Conservation (phyloP, 2,797 vertebrate species). For the Bradypus variegatus region DNA sequence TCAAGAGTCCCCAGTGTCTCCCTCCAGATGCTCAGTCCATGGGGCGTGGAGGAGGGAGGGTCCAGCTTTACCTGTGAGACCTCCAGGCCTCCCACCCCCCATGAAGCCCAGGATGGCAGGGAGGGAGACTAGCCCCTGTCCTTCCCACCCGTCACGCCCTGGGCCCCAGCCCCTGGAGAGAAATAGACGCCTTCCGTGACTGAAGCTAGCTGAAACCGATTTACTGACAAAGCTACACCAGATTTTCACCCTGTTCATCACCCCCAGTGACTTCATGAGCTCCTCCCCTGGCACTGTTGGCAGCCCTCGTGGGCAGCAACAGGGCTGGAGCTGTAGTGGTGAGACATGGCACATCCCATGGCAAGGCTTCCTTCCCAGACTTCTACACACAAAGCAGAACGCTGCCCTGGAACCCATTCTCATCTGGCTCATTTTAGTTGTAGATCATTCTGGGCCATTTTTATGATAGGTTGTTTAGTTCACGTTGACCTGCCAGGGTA, state of each 20-base stretch:
- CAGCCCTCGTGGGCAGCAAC: rapidly evolving
- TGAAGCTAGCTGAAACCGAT: background rate
- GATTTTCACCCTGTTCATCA: background rate
- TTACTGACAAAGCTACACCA: background rate
- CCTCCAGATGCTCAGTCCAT: background rate
- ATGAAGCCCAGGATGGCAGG: background rate
- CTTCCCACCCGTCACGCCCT: background rate
- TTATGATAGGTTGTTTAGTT: background rate
- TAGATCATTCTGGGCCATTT: background rate
- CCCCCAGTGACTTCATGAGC: background rate
- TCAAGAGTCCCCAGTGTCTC: background rate
- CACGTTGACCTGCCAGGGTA: background rate
- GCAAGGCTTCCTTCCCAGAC: background rate
- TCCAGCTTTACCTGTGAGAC: background rate
- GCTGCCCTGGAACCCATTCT: too few species aligned
- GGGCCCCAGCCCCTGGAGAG: background rate
- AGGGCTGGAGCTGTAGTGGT: too few species aligned
- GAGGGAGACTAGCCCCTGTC: background rate
- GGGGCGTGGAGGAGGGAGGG: rapidly evolving
- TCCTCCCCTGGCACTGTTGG: background rate
- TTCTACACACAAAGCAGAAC: background rate
- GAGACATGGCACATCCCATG: background rate
- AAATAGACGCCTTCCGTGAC: background rate
- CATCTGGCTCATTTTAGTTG: background rate
- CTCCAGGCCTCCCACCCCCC: rapidly evolving